Evolutionary conservation across 2,113 vertebrate species (phyloP), one percentile per base, ranked within the genome.

Genomic region (Dolichotis patagonum): DNA sequence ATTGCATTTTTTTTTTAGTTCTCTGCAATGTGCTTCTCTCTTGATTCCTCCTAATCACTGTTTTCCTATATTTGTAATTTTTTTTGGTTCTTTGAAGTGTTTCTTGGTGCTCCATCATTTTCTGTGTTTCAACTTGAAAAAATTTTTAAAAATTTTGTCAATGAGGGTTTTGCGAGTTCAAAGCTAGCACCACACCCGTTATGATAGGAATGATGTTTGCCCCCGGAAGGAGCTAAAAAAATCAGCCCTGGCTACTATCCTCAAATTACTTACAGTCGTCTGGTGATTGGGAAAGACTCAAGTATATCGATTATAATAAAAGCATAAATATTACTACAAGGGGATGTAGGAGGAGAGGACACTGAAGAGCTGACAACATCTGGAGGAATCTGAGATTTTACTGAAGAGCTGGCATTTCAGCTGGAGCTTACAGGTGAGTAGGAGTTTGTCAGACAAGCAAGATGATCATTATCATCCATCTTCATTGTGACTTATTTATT

Each of bases 401-500:
- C 4, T 28, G 13, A 77, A 32, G 32, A 87, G 4, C 16, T 78
- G 32, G 20, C 35, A 83, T 85, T 88, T 82, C 32, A 35, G 1
- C 26, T 92, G 62, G 43, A 32, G 13, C 52, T 94, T 89, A n/a
- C 78, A 49, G 46, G 69, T 62, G 24, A 78, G 20, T 49, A 67
- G 20, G 41, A 54, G 41, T 93, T 84, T 88, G 8, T 46, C 41
- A 67, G 32, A 43, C 17, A 54, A 91, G 12, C 67, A 60, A 90
- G 19, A 71, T 7, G 30, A 91, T 49, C 20, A 5, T 67, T 43
- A 56, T 10, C 65, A 6, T 62, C 17, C 11, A 71, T 94, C 78
- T 91, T 60, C 60, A 77, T 92, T 89, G 89, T 90, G 24, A 78
- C 38, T 93, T 77, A 56, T 69, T 85, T 75, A 56, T 88, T 88